Conservation (phyloP, 2,797 vertebrate genomes). For the Chiroxiphia lanceolata region DNA sequence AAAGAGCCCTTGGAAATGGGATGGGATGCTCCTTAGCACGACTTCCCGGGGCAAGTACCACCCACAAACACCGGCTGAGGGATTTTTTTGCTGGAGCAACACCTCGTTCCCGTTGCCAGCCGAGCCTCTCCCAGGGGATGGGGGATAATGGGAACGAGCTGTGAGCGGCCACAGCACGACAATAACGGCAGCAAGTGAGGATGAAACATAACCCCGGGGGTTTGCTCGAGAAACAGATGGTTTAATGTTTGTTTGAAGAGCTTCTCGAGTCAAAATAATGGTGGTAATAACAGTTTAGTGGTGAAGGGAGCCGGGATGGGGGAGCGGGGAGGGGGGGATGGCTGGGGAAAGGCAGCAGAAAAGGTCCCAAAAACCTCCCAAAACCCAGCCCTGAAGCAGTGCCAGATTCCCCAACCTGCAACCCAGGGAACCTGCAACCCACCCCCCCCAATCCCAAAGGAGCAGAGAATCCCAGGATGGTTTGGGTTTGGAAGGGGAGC, state of each 20-base stretch:
- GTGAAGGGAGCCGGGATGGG: neutral
- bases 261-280: neutral
- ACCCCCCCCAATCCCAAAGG: neutral
- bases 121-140: neutral
- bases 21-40: neutral
- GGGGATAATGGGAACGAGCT: conserved; percentile 1
- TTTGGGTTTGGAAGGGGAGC: neutral
- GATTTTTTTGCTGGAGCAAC: neutral
- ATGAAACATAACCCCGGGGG: neutral
- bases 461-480: too few species aligned
- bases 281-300: neutral
- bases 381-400: neutral
- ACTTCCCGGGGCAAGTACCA: neutral
- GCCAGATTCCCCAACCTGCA: neutral
- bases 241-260: neutral
- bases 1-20: neutral
- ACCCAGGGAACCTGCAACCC: neutral
- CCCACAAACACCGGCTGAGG: neutral
- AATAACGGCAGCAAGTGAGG: neutral
- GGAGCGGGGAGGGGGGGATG: neutral
- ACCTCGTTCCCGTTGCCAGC: neutral
- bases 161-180: neutral
- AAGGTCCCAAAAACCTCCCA: neutral
- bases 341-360: neutral
- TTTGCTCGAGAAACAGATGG: conserved; percentile 4